Conservation (phyloP, 2,888 invertebrate species). For the Dioctria linearis region DNA sequence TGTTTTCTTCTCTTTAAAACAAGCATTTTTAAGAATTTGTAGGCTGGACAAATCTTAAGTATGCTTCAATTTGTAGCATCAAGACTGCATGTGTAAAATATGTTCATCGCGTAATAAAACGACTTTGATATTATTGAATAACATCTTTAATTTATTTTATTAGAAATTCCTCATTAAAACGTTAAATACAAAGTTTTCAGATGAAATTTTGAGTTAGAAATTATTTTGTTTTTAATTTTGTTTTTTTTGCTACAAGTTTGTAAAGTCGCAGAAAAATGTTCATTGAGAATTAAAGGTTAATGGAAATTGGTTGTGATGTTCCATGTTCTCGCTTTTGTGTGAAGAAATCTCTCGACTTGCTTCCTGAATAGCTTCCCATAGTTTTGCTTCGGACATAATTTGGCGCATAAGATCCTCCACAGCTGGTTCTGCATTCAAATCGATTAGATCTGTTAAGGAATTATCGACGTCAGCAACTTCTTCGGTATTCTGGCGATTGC, state of each 20-base stretch:
- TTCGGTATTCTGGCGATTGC: constrained; percentile 56
- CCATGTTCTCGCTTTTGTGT: constrained; percentile 71
- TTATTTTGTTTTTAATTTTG: too few species aligned
- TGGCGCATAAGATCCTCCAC: constrained; percentile 84
- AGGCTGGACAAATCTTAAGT: constrained; percentile 34
- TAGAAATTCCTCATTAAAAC: too few species aligned
- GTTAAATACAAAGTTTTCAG: too few species aligned
- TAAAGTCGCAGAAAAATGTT: not conserved
- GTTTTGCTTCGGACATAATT: constrained; percentile 83
- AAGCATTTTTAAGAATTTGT: constrained; percentile 20
- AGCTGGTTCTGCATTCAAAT: constrained; percentile 79
- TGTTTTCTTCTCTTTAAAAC: not conserved
- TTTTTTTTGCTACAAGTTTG: not conserved
- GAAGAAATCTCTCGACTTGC: constrained; percentile 80
- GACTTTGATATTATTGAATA: constrained; percentile 34
- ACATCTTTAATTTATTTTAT: not conserved
- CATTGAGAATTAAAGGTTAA: constrained; percentile 55
- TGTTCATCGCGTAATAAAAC: not conserved
- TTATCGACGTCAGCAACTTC: constrained; percentile 73
- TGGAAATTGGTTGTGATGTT: constrained; percentile 46
- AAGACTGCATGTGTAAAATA: too few species aligned
- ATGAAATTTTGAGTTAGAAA: too few species aligned
- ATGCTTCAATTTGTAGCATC: not conserved
- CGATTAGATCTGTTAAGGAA: constrained; percentile 77
- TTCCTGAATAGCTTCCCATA: constrained; percentile 86